Percentiles rank a stretch among this genome's conserved stretches.
Evolutionary conservation across 1,140 invertebrate species (phyloP).

Genomic region (Saccostrea cuccullata): DNA sequence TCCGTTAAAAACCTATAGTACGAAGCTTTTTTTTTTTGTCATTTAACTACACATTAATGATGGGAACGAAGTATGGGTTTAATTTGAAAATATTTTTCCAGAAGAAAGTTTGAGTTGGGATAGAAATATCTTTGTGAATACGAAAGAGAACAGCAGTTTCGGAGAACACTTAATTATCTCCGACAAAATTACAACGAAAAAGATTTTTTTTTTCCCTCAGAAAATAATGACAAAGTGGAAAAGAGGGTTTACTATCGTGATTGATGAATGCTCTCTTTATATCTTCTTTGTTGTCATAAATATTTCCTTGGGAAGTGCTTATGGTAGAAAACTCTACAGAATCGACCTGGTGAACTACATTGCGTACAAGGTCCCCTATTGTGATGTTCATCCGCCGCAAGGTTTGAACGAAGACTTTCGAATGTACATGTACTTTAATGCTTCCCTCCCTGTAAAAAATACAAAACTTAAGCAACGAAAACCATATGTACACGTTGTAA

Average conservation of each 20-base stretch:
- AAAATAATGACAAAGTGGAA: neutral
- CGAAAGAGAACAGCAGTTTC: no score
- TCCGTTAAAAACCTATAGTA: neutral
- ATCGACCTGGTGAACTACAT: neutral
- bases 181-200: no score
- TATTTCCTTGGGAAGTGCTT: neutral
- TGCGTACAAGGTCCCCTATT: neutral
- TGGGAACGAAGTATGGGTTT: no score
- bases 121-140: no score
- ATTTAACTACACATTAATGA: no score
- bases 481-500: no score
- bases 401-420: neutral
- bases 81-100: neutral
- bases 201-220: no score
- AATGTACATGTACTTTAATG: slow-evolving; percentile 1
- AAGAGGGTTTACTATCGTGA: neutral
- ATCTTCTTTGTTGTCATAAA: slow-evolving; percentile 18
- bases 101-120: neutral
- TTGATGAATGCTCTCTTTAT: neutral
- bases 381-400: neutral
- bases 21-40: no score
- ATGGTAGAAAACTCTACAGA: neutral
- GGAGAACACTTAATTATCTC: no score
- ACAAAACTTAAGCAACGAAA: neutral
- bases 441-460: neutral